Conservation (phyloP, 2,888 invertebrate genomes). For the Coremacera marginata region DNA sequence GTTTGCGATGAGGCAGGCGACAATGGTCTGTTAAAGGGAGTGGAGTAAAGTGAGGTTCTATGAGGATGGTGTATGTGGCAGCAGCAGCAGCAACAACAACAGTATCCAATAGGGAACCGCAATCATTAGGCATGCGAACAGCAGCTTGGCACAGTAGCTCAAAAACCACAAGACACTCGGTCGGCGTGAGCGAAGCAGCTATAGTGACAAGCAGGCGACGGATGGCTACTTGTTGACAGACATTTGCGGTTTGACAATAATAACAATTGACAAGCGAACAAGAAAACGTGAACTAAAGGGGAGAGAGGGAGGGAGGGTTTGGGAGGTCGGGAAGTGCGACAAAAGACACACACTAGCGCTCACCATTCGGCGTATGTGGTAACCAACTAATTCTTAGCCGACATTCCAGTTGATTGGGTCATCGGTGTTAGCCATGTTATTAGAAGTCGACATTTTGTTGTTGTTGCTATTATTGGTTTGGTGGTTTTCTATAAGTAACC, state of each 20-base stretch:
- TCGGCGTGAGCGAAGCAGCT: not conserved
- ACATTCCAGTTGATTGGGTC: constrained; percentile 5
- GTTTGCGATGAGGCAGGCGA: not conserved
- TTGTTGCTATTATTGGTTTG: not conserved
- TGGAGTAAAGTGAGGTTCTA: not conserved
- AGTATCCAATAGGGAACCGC: constrained; percentile 14
- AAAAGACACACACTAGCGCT: not conserved
- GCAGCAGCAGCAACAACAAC: constrained; percentile 17
- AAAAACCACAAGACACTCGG: constrained; percentile 25
- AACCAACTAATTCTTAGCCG: not conserved
- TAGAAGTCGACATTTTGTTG: not conserved
- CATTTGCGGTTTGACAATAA: constrained; percentile 35
- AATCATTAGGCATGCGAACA: constrained; percentile 4
- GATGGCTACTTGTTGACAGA: constrained; percentile 38
- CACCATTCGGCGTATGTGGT: not conserved
- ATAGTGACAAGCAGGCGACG: constrained; percentile 14
- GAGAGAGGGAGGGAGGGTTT: not conserved
- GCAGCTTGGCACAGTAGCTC: constrained; percentile 21
- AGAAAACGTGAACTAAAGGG: not conserved
- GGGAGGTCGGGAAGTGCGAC: not conserved
- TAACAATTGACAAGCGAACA: not conserved
- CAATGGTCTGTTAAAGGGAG: not conserved
- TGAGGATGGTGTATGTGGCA: not conserved
- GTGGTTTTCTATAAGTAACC: not conserved
- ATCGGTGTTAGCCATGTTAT: constrained; percentile 5